A percentile compares a stretch with the other conserved stretches of the same genome.
phyloP scores from a whole-genome alignment of 2,888 invertebrate species.

The Gymnoscelis rufifasciata region DNA sequence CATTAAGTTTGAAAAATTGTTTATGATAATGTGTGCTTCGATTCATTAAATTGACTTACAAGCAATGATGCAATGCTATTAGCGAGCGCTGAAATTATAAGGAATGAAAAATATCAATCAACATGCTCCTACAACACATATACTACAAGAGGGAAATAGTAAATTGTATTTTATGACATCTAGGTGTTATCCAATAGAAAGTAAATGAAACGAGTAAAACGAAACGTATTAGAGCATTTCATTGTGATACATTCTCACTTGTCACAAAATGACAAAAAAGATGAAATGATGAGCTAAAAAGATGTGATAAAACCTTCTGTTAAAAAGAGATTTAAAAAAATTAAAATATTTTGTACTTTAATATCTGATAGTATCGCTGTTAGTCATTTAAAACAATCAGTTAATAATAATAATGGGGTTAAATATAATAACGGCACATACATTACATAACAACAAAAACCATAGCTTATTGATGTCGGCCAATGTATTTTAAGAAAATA shows the following conservation, averaged over 20 bases:
- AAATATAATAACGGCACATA: no score
- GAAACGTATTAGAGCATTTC: conserved; percentile 1
- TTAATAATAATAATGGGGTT: no score
- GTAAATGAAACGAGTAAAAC: neutral
- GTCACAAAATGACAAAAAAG: no score
- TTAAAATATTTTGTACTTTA: no score
- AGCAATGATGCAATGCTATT: conserved; percentile 40
- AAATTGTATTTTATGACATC: neutral
- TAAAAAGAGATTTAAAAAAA: no score
- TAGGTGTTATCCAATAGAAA: conserved; percentile 1
- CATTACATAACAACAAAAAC: no score
- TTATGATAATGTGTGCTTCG: conserved; percentile 19
- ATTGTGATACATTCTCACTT: conserved; percentile 15
- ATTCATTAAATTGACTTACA: conserved; percentile 49
- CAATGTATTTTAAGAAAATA: no score
- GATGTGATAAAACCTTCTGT: neutral
- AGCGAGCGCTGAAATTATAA: conserved; percentile 62
- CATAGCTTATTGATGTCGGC: no score
- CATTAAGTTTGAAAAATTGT: no score
- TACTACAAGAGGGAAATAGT: neutral
- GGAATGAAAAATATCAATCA: conserved; percentile 59
- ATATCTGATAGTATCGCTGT: no score
- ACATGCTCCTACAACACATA: neutral
- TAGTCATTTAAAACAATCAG: no score
- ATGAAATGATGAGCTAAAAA: conserved; percentile 14